Percentiles rank a stretch among this genome's conserved stretches.
phyloP scores from a whole-genome alignment of 2,113 vertebrate genomes.

The Geococcyx californianus region DNA sequence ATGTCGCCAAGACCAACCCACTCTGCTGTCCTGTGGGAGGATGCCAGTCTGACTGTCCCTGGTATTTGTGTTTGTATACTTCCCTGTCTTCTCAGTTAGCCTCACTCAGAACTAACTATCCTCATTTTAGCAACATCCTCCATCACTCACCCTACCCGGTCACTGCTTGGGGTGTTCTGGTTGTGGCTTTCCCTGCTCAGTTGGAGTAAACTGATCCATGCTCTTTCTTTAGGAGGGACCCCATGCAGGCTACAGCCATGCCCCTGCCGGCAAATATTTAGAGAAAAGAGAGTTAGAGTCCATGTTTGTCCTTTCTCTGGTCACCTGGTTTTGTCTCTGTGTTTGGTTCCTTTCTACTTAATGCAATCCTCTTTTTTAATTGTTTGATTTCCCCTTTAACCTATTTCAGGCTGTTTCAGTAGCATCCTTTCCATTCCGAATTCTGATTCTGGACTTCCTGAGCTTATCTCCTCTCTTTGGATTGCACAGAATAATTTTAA shows the following conservation, averaged over 20 bases:
- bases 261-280: neutral
- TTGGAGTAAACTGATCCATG: neutral
- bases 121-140: neutral
- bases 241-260: neutral
- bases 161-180: neutral
- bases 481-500: neutral
- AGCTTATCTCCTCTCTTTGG: neutral
- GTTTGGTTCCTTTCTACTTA: neutral
- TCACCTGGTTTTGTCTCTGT: rapidly evolving
- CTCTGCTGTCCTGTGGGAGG: neutral
- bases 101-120: neutral
- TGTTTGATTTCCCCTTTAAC: neutral
- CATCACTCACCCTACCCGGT: neutral
- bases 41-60: neutral
- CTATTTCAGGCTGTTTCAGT: neutral
- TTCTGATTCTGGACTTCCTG: neutral
- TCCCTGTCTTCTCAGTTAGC: too few species aligned
- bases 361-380: neutral
- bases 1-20: rapidly evolving
- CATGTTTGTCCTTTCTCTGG: neutral
- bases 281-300: neutral
- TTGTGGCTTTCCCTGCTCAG: neutral
- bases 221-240: neutral
- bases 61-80: neutral
- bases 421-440: neutral